Evolutionary conservation across 2,113 vertebrate genomes (phyloP), one percentile per base, ranked within the genome.

Genomic region (Boulengerochromis microlepis): DNA sequence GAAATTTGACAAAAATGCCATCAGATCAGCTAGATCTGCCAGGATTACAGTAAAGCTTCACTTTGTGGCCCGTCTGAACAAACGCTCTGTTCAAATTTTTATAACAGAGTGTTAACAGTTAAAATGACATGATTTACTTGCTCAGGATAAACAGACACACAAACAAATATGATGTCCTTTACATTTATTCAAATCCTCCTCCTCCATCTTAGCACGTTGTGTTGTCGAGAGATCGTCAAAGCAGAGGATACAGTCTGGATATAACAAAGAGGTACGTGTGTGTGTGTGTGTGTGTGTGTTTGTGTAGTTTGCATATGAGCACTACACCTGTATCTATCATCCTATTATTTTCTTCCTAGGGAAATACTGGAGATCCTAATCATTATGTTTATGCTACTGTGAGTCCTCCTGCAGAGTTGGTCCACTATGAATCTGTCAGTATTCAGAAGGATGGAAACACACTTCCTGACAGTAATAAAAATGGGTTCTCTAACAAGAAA

Each of bases 341-440:
- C 81, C 4, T 5, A 1, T 16, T 31, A 6, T 31, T 5, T 66
- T 74, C 16, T 59, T 59, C 47, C n/a, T 22, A 95, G 93, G 40
- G 1, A 82, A 26, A 61, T 31, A 42, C 64, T 52, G 64, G 1
- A 56, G 42, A 74, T 82, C 2, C 47, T 19, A 42, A 26, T 4
- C 3, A 85, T 8, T 82, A 88, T 81, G 4, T 89, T 47, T 84
- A 71, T 40, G 53, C 83, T 2, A 54, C 4, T 0, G n/a, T 56
- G 71, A 84, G 11, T 31, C 18, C 1, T 71, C 76, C 88, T 59
- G 40, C 80, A 80, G 53, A 59, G 7, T 29, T 33, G 29, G 40
- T 80, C 11, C 54, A 76, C 15, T 91, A 94, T 26, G n/a, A 84
- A 56, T 76, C 10, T 3, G 1, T 94, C 38, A 22, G 1, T 12